phyloP scores from a whole-genome alignment of 2,888 invertebrate species.

The Tromatobia lineatoria region DNA sequence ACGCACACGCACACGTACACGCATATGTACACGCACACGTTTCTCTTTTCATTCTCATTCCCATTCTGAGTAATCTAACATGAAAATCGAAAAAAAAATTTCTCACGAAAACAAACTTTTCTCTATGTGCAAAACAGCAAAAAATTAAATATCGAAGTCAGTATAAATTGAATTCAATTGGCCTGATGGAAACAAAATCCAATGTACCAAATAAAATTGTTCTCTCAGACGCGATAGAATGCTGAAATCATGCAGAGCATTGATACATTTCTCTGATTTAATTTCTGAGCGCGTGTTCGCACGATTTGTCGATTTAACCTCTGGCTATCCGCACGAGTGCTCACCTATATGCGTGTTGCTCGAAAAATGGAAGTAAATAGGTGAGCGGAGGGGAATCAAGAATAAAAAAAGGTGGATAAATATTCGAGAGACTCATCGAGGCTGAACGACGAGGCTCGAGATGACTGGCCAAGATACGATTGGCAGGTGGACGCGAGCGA shows the following conservation, averaged over 20 bases:
- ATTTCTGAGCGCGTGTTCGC: slow-evolving; percentile 3
- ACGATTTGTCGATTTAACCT: slow-evolving; percentile 27
- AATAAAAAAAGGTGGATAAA: slow-evolving; percentile 36
- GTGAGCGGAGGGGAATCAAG: not conserved
- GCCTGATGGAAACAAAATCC: too few relatives aligned
- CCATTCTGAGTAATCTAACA: too few relatives aligned
- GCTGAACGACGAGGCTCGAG: slow-evolving; percentile 60
- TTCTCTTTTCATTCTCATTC: too few relatives aligned
- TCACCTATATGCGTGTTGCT: slow-evolving; percentile 12
- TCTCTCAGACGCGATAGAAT: too few relatives aligned
- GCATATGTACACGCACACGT: too few relatives aligned
- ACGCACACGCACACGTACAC: too few relatives aligned
- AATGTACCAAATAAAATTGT: too few relatives aligned
- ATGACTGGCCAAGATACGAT: slow-evolving; percentile 61
- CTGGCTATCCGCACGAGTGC: slow-evolving; percentile 29
- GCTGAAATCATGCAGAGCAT: not conserved
- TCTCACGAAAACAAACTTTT: too few relatives aligned
- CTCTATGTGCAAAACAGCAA: too few relatives aligned
- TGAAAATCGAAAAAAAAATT: too few relatives aligned
- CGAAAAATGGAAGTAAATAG: slow-evolving; percentile 12
- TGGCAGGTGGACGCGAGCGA: slow-evolving; percentile 60
- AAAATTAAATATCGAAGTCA: too few relatives aligned
- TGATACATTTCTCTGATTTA: slow-evolving; percentile 4
- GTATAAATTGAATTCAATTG: too few relatives aligned
- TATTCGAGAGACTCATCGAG: slow-evolving; percentile 57